A percentile compares a stretch with the other conserved stretches of the same genome.
phyloP scores from a whole-genome alignment of 2,113 vertebrate species.

The Myxocyprinus asiaticus region DNA sequence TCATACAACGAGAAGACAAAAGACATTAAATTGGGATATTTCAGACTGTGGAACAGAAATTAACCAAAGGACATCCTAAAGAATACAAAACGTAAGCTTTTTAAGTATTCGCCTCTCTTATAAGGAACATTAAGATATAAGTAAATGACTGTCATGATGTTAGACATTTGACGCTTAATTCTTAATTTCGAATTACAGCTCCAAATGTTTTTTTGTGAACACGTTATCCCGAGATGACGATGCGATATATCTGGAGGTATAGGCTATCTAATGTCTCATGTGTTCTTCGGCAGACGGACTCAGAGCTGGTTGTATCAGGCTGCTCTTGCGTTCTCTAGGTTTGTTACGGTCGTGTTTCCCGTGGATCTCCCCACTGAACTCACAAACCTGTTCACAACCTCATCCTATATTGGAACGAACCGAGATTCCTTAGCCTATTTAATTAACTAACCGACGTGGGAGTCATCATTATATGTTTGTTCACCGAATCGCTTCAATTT shows the following conservation, averaged over 20 bases:
- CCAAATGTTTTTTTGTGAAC: not conserved
- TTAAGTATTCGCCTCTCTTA: too few species aligned
- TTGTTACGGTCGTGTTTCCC: conserved; percentile 44
- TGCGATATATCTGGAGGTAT: not conserved
- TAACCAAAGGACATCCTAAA: not conserved
- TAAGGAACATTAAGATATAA: too few species aligned
- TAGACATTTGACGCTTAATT: not conserved
- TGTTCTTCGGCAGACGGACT: not conserved
- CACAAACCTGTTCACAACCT: conserved; percentile 35
- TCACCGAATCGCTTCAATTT: conserved; percentile 1
- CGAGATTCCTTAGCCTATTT: conserved; percentile 32
- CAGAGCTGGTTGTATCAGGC: not conserved
- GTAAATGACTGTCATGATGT: too few species aligned
- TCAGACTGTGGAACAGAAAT: not conserved
- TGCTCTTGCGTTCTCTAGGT: conserved; percentile 45
- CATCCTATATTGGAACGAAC: conserved; percentile 40
- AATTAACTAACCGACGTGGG: conserved; percentile 45
- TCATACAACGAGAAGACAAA: not conserved
- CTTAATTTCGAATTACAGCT: not conserved
- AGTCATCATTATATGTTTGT: conserved; percentile 59
- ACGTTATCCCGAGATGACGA: not conserved
- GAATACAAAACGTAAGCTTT: too few species aligned
- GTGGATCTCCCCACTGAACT: conserved; percentile 7
- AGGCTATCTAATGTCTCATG: not conserved
- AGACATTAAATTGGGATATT: not conserved